These are phyloP conservation scores for Ahaetulla prasina DNA, from an alignment of 2,113 vertebrate genomes.

Conservation along the genomic window DNA sequence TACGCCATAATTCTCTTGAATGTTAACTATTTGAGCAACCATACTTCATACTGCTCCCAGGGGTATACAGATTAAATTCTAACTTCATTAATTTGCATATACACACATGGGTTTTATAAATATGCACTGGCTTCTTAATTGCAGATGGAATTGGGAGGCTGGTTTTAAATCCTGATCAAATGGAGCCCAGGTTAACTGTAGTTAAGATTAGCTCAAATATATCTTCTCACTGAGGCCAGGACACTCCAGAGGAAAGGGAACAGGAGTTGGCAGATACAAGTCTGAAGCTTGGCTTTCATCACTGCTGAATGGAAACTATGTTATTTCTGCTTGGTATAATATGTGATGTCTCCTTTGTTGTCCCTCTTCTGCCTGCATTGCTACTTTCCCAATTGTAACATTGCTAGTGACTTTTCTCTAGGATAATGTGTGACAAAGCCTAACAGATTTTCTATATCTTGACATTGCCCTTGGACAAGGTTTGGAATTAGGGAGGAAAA, in stretches of 20 bases:
- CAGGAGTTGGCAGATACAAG: background rate
- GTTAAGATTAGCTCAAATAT: background rate
- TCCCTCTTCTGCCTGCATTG: background rate
- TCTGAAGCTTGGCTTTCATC: background rate
- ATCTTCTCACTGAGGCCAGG: background rate
- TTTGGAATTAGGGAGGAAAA: background rate
- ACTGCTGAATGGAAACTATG: background rate
- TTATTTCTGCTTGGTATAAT: background rate
- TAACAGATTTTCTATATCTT: background rate
- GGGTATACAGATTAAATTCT: slow-evolving; percentile 25
- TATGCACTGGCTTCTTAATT: background rate
- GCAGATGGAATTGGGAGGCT: no score
- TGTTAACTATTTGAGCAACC: slow-evolving; percentile 37
- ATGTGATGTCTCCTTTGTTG: background rate
- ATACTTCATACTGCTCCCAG: background rate
- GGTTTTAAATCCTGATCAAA: background rate
- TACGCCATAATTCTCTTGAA: slow-evolving; percentile 34
- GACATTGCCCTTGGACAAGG: background rate
- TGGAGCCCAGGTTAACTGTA: background rate
- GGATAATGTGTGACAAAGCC: background rate
- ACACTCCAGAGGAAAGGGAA: background rate
- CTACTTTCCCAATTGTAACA: background rate
- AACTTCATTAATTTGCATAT: background rate
- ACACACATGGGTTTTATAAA: background rate
- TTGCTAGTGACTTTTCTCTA: background rate